Evolutionary conservation across 2,113 vertebrate genomes (phyloP), one percentile per base, ranked within the genome.

Genomic region (Triplophysa tibetana): DNA sequence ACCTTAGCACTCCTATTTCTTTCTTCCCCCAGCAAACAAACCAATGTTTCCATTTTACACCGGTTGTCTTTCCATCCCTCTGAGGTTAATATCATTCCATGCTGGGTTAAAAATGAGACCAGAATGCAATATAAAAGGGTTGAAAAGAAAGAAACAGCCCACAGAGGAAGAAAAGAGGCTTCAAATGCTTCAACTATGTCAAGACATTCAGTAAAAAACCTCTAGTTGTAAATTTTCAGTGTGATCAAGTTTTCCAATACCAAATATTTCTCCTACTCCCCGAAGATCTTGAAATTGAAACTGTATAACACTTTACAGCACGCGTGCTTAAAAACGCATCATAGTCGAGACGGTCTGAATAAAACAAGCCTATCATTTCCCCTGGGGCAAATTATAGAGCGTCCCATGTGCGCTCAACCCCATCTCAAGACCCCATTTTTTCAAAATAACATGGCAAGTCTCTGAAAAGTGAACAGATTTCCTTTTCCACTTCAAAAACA

Each of bases 31-130:
- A 63, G 69, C 38, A 79, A 84, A 78, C 68, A 68, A 77, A 68
- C 68, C 78, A 81, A 43, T 60, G 73, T 83, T 83, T 84, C 81
- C 78, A 63, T 81, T 81, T 63, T 60, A 60, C 50, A 45, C 60
- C 13, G 74, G 78, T 66, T 68, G 76, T 81, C 69, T 69, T 74
- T 73, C 67, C 78, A 73, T 77, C 73, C 50, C 23, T 81, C 78
- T 5, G 54, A 77, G 50, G 62, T 33, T 80, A 77, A 72, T 29
- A 41, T 66, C 38, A 70, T 66, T 65, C 78, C 78, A 43, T 14
- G 76, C 43, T 67, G 50, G 45, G 62, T 41, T 56, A 74, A 78
- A 77, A 52, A 45, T 74, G 66, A 62, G 50, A 29, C 38, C 21
- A 52, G 54, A 72, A 10, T 45, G 21, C 33, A 67, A 41, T 41